Evolutionary conservation across 2,113 vertebrate species (phyloP).

Genomic region (Myiozetetes cayanensis): DNA sequence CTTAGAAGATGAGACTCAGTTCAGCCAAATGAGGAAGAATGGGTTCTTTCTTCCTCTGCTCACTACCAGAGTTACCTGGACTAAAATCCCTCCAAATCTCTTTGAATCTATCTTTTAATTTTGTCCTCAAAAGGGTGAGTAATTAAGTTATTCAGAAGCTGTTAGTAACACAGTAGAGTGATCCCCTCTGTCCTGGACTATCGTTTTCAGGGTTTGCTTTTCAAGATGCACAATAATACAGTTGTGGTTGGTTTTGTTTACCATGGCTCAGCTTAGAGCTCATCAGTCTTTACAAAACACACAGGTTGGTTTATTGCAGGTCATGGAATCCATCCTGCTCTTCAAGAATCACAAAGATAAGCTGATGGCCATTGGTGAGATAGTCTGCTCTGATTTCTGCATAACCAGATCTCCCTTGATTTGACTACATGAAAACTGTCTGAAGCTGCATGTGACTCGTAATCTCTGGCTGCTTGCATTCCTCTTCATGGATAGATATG

Average conservation of each 20-base stretch:
- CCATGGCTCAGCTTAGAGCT: not conserved
- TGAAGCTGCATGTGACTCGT: not conserved
- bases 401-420: not conserved
- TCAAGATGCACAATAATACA: not conserved
- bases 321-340: constrained; percentile 44
- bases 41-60: not conserved
- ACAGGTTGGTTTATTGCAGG: constrained; percentile 29
- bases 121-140: not conserved
- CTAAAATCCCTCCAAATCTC: not conserved
- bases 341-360: constrained; percentile 60
- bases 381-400: constrained; percentile 21
- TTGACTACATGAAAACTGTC: not conserved
- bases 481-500: not conserved
- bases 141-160: not conserved
- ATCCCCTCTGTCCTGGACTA: not conserved
- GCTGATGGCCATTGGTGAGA: constrained; percentile 54
- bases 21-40: not conserved
- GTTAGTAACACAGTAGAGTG: not conserved
- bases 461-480: not conserved
- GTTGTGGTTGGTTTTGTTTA: not conserved
- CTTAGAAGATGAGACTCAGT: not conserved
- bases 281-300: not conserved
- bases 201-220: not conserved
- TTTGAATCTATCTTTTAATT: not conserved
- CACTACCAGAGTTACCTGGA: not conserved